Evolutionary conservation across 1,140 invertebrate species (phyloP), one percentile per base, ranked within the genome.

Genomic region (Batillaria attramentaria): DNA sequence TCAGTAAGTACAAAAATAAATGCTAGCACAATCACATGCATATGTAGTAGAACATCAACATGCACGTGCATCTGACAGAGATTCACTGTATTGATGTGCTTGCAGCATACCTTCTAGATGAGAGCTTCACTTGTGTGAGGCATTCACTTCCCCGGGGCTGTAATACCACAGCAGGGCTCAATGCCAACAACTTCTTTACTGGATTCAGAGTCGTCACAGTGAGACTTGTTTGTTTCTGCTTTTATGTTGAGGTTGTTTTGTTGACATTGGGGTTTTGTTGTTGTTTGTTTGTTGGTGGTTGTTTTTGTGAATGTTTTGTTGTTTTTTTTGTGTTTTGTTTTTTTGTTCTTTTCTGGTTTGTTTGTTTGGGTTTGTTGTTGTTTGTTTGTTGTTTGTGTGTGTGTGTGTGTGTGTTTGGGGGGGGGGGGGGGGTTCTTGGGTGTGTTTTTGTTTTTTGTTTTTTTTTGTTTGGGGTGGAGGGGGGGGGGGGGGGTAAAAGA

Each of bases 61-160:
- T n/a, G n/a, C n/a, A n/a, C n/a, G 35, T 8, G 33, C 31, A 0
- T 66, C 57, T 62, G 57, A 62, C 20, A 8, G 20, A 62, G 16
- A 66, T 4, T 66, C 2, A 28, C 39, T 8, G 24, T 35, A 35
- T 65, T 43, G n/a, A 28, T 77, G 10, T 54, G 24, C 62, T 78
- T 79, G 28, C 80, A 87, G 86, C 83, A 8, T 87, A 84, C 42
- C 68, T 85, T 62, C 43, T 80, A 37, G 84, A 86, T 24, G 41
- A 76, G 28, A 66, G 37, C 18, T 62, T 57, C 70, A 46, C 76
- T 13, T 87, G 86, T 83, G 72, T 72, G 42, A 33, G 68, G 31
- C 31, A 8, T 3, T 70, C 10, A 37, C 5, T 20, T 41, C 20
- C 24, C 16, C 28, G 66, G 4, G n/a, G 2, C 20, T 39, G 35